Evolutionary conservation across 2,113 vertebrate species (phyloP).

Genomic region (Ranitomeya imitator): DNA sequence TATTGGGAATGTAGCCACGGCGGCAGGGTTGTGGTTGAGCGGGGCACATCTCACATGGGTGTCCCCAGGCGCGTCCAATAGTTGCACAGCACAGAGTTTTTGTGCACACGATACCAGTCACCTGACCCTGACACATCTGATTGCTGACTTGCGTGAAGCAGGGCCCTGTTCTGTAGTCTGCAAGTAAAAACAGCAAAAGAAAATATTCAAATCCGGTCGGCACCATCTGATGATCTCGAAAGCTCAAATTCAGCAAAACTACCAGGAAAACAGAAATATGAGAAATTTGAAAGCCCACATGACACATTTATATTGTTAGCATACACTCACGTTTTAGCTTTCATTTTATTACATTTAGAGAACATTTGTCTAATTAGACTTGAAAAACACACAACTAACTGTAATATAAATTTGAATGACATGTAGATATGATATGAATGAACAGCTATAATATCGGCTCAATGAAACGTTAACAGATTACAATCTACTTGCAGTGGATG

Average conservation of each 20-base stretch:
- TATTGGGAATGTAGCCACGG: conserved; percentile 76
- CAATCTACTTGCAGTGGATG: too few species aligned
- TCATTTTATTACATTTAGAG: neutral
- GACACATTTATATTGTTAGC: neutral
- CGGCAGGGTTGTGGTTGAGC: conserved; percentile 76
- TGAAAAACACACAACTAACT: neutral
- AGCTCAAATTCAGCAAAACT: conserved; percentile 11
- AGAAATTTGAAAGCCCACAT: neutral
- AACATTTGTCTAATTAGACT: neutral
- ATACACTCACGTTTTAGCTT: neutral
- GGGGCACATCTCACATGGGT: conserved; percentile 79
- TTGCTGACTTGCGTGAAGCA: conserved; percentile 76
- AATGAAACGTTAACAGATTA: neutral
- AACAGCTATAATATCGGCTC: too few species aligned
- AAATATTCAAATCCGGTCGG: conserved; percentile 2
- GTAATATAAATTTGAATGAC: neutral
- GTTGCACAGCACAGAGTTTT: conserved; percentile 81
- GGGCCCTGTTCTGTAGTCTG: conserved; percentile 79
- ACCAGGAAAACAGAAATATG: conserved; percentile 2
- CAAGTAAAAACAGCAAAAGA: conserved; percentile 47
- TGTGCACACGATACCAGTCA: conserved; percentile 77
- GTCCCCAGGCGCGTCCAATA: conserved; percentile 76
- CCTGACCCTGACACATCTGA: conserved; percentile 78
- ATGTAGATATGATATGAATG: neutral
- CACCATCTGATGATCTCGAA: neutral